Conservation (phyloP, 2,113 vertebrate species). For the Ptyas mucosa region DNA sequence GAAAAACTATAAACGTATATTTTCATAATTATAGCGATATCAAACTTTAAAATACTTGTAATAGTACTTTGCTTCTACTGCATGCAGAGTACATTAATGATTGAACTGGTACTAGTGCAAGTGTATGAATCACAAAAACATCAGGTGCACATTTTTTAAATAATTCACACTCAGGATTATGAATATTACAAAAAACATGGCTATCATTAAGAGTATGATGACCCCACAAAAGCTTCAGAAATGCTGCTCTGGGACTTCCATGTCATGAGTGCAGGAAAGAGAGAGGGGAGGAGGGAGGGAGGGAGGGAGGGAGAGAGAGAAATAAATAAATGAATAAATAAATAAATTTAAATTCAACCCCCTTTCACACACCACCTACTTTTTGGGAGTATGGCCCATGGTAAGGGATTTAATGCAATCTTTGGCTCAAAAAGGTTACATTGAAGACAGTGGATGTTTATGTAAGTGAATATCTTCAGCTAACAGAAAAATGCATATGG, state of each 20-base stretch:
- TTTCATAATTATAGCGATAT: background rate
- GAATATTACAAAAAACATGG: background rate
- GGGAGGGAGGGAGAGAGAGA: too few species aligned
- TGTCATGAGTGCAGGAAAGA: background rate
- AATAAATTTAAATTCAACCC: background rate
- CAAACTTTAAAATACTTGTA: background rate
- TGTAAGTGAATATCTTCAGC: background rate
- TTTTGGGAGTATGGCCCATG: background rate
- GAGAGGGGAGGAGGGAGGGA: too few species aligned
- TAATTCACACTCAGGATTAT: background rate
- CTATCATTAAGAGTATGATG: background rate
- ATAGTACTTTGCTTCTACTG: background rate
- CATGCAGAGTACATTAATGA: background rate
- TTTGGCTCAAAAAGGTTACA: background rate
- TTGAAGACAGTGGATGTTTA: background rate
- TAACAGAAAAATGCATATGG: background rate
- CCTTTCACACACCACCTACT: background rate
- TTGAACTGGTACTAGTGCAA: background rate
- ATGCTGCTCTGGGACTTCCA: background rate
- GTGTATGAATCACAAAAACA: background rate
- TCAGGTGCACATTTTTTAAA: background rate
- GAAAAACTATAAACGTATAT: background rate
- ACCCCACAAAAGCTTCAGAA: background rate
- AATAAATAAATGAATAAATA: too few species aligned
- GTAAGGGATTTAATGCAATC: background rate